These are phyloP conservation scores for Psittacula echo DNA, from an alignment of 2,797 vertebrate genomes.

Conservation along the genomic window DNA sequence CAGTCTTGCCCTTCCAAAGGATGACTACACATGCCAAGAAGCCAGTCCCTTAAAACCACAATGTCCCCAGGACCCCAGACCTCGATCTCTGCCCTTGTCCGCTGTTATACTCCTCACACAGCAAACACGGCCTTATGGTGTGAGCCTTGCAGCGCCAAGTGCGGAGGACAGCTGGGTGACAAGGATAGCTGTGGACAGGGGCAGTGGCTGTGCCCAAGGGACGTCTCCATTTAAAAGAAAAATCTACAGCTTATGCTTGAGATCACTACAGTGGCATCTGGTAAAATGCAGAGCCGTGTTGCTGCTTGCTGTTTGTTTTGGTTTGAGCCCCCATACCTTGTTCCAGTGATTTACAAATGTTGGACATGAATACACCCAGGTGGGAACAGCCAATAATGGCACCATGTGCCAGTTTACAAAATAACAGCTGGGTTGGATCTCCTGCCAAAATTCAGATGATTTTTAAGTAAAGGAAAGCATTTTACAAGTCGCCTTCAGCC, in stretches of 20 bases:
- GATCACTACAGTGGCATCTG: constrained; percentile 51
- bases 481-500: background rate
- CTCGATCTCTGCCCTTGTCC: constrained; percentile 66
- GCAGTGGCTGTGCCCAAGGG: constrained; percentile 65
- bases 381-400: background rate
- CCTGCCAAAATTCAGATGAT: background rate
- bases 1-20: background rate
- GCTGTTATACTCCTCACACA: constrained; percentile 45
- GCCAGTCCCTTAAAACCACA: constrained; percentile 29
- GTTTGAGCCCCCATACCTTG: background rate
- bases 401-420: background rate
- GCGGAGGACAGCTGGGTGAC: constrained; percentile 34
- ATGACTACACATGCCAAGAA: background rate
- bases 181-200: constrained; percentile 71
- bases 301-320: background rate
- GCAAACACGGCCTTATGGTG: constrained; percentile 6
- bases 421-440: background rate
- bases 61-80: constrained; percentile 60
- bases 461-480: background rate
- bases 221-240: constrained; percentile 51
- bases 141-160: constrained; percentile 51
- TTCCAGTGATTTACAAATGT: background rate
- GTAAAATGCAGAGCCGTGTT: background rate
- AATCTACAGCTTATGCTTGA: constrained; percentile 69
- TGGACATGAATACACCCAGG: background rate